A percentile compares a stretch with the other conserved stretches of the same genome.
Evolutionary conservation across 2,113 vertebrate genomes (phyloP).

Genomic region (Pseudopodoces humilis): DNA sequence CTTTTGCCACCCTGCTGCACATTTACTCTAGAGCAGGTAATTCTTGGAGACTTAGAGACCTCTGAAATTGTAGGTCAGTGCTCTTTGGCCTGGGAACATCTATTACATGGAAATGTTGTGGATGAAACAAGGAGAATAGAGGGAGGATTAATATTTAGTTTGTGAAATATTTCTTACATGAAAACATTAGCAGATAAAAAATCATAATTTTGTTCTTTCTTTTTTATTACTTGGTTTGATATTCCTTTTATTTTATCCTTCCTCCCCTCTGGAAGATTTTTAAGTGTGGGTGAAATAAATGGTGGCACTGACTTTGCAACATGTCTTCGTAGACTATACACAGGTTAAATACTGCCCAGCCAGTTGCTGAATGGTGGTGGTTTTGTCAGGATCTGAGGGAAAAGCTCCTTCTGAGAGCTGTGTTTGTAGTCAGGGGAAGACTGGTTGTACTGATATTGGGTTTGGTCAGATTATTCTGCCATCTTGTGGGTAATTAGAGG

Average conservation of each 20-base stretch:
- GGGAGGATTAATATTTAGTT: neutral
- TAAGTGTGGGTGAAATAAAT: neutral
- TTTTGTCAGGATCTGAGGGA: neutral
- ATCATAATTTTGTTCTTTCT: neutral
- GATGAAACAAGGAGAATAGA: neutral
- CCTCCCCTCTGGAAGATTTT: neutral
- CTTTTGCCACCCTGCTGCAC: neutral
- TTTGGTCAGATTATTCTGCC: neutral
- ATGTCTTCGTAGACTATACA: neutral
- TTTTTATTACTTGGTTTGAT: neutral
- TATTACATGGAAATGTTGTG: neutral
- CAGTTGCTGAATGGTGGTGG: neutral
- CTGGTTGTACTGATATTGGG: rapidly evolving
- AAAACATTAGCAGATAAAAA: neutral
- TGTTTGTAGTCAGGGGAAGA: too few relatives aligned
- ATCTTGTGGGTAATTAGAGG: conserved; percentile 38
- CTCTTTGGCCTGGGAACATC: neutral
- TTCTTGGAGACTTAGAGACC: neutral
- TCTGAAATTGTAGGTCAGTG: neutral
- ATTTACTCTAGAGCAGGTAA: neutral
- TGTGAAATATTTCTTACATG: rapidly evolving
- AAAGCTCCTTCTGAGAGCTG: neutral
- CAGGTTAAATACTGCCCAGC: neutral
- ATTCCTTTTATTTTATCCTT: neutral
- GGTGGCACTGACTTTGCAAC: neutral